Base-by-base conservation (phyloP, 1,140 invertebrate species). In the Tenebrio molitor region DNA sequence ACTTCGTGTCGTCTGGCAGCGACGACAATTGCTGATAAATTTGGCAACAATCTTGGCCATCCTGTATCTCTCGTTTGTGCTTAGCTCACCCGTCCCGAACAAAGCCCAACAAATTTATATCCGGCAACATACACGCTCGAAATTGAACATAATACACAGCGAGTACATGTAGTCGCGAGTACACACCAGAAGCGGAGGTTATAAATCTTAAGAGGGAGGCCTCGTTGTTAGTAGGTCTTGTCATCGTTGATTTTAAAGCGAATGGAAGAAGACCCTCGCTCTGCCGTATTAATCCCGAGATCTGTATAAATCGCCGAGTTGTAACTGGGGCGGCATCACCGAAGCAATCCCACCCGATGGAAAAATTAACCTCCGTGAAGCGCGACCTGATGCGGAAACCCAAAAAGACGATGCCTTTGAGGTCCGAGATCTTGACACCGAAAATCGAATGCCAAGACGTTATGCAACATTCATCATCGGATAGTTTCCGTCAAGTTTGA, bases 241-340 rank as follows among this genome's bases (percentile, higher is more conserved):
- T 58, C 50, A 29, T 25, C 50, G 50, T 58, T 58, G 50, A 58
- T 58, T 58, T 58, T 58, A 58, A 58, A 58, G 23, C 29, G 50
- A 58, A 58, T 58, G 50, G 50, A 58, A 58, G 50, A 58, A 58
- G 29, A 58, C 8, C 50, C 21, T n/a, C n/a, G n/a, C 8, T 29
- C 25, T n/a, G 12, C 50, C 23, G 21, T 39, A 39, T 58, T 58
- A 58, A 53, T 25, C n/a, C 50, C n/a, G 21, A 58, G 50, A 58
- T 25, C 21, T 58, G 21, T 58, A 25, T 25, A 58, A 58, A 58
- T 58, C 12, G 36, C 36, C 3, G 36, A 39, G 5, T 39, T 39
- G 5, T 39, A n/a, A 39, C 36, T 39, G 36, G 36, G 36, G 36
- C 36, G 36, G 6, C 12, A 3, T 39, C 36, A 3, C 6, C 36